phyloP scores from a whole-genome alignment of 2,888 invertebrate genomes.

The Emesis russula region DNA sequence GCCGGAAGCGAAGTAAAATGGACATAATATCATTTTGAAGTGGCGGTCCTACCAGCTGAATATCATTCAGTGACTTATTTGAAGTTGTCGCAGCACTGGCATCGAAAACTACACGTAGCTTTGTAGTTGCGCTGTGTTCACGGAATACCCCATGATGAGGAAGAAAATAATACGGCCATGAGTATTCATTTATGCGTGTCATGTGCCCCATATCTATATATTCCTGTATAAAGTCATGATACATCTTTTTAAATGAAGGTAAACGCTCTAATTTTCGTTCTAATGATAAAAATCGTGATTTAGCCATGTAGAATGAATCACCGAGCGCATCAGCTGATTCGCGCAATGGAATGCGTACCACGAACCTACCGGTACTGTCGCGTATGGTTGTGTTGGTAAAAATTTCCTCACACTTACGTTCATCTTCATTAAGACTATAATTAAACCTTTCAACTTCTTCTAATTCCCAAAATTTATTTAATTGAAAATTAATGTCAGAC shows the following conservation, averaged over 20 bases:
- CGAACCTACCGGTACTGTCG: conserved; percentile 52
- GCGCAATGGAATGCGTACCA: conserved; percentile 47
- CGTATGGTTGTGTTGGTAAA: conserved; percentile 50
- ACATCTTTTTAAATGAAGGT: conserved; percentile 35
- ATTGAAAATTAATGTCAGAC: conserved; percentile 52
- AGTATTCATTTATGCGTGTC: too few species aligned
- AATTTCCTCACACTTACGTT: conserved; percentile 49
- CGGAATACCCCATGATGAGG: too few species aligned
- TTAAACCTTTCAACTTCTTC: conserved; percentile 44
- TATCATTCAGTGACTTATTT: too few species aligned
- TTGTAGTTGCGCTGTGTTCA: too few species aligned
- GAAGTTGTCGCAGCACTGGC: too few species aligned
- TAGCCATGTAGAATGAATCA: conserved; percentile 35
- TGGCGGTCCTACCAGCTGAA: too few species aligned
- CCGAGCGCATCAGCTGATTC: conserved; percentile 35
- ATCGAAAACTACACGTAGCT: too few species aligned
- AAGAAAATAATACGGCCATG: too few species aligned
- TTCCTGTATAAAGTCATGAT: conserved; percentile 56
- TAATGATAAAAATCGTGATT: conserved; percentile 39
- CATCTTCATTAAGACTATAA: conserved; percentile 8
- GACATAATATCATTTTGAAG: too few species aligned
- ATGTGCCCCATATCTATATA: conserved; percentile 62
- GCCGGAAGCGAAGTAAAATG: too few species aligned
- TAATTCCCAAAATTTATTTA: conserved; percentile 79
- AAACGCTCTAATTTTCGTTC: conserved; percentile 48